phyloP scores from a whole-genome alignment of 2,888 invertebrate species.

The Heliconius ismenius region DNA sequence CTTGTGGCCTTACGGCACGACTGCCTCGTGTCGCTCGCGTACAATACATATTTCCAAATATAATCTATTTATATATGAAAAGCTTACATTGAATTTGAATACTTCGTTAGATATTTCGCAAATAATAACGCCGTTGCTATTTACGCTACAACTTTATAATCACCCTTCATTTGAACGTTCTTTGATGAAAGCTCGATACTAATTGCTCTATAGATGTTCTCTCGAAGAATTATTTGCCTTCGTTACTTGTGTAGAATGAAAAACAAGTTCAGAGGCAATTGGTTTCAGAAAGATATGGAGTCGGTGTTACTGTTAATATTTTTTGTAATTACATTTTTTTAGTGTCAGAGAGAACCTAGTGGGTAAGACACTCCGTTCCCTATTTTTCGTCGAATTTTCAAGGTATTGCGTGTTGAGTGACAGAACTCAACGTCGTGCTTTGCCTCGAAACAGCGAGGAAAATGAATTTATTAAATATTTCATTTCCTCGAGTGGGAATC shows the following conservation, averaged over 20 bases:
- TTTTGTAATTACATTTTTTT: neutral
- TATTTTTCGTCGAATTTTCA: neutral
- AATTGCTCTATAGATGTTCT: constrained; percentile 42
- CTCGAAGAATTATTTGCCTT: constrained; percentile 36
- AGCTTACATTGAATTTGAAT: constrained; percentile 4
- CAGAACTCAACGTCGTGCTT: too few relatives aligned
- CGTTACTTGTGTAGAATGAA: constrained; percentile 37
- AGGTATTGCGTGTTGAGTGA: too few relatives aligned
- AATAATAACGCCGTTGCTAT: constrained; percentile 21
- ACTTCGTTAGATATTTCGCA: constrained; percentile 14
- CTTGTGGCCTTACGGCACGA: too few relatives aligned
- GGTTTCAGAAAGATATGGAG: neutral
- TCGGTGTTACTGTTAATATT: neutral
- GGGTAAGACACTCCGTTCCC: neutral
- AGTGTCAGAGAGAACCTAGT: neutral
- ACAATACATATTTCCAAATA: neutral
- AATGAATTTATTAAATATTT: too few relatives aligned
- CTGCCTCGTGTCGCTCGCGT: too few relatives aligned
- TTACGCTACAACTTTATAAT: constrained; percentile 30
- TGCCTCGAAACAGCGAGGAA: too few relatives aligned
- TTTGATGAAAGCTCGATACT: constrained; percentile 37
- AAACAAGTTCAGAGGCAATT: constrained; percentile 29
- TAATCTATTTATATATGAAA: neutral
- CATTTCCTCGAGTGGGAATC: too few relatives aligned
- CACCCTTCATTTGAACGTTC: constrained; percentile 30